These are phyloP conservation scores for Panthera uncia DNA, from an alignment of 2,113 vertebrate species.

Conservation along the genomic window DNA sequence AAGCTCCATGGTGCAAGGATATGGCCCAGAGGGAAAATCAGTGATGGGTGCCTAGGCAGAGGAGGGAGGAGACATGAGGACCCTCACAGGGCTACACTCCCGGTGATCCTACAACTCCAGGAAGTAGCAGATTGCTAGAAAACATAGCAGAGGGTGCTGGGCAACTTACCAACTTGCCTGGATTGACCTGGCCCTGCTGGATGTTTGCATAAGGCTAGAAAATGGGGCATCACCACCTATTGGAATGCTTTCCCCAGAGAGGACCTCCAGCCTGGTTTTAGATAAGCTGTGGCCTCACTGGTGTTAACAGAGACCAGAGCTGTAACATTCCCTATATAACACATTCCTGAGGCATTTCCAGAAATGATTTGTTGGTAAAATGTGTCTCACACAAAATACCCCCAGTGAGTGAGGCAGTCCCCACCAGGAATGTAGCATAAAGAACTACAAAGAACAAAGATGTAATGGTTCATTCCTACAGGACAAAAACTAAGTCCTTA, in stretches of 20 bases:
- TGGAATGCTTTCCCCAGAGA: not conserved
- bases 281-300: not conserved
- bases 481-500: not conserved
- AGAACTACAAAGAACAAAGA: not conserved
- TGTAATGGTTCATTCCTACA: not conserved
- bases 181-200: not conserved
- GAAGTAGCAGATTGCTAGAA: not conserved
- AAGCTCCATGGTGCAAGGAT: not conserved
- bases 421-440: not conserved
- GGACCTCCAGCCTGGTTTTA: not conserved
- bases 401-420: not conserved
- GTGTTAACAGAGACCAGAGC: not conserved
- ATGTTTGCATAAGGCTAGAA: not conserved
- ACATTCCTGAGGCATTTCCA: not conserved
- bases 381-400: not conserved
- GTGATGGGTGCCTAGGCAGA: not conserved
- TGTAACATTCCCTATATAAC: not conserved
- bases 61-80: too few relatives aligned
- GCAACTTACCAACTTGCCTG: not conserved
- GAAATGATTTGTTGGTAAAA: not conserved
- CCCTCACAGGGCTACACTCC: not conserved
- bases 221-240: too few relatives aligned
- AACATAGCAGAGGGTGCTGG: rapidly evolving
- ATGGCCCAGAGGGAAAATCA: not conserved
- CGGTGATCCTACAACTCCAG: not conserved